These are phyloP conservation scores for Linyphia triangularis DNA, from an alignment of 2,888 invertebrate species.

Conservation along the genomic window DNA sequence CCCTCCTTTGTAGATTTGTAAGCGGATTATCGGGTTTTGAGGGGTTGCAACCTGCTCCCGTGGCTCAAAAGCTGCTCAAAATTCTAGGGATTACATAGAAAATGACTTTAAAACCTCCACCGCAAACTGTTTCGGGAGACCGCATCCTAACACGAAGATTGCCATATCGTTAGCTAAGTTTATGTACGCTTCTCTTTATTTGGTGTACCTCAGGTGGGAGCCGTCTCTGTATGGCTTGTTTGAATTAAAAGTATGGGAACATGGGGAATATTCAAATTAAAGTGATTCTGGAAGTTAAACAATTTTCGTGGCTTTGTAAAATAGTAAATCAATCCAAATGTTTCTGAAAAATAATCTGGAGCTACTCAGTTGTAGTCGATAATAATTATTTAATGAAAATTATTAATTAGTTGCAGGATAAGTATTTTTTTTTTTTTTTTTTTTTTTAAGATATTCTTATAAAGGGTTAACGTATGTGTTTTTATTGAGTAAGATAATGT, in stretches of 20 bases:
- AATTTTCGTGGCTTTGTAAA: background rate
- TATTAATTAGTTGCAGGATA: too few species aligned
- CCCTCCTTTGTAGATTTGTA: conserved; percentile 56
- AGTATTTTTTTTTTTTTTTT: too few species aligned
- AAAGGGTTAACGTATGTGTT: too few species aligned
- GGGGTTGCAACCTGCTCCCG: conserved; percentile 28
- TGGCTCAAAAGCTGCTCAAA: conserved; percentile 48
- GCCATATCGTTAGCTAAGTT: conserved; percentile 51
- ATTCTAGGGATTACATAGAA: conserved; percentile 64
- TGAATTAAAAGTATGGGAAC: background rate
- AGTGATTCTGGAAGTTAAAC: background rate
- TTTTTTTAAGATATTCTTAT: too few species aligned
- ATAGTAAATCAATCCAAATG: too few species aligned
- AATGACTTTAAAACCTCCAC: conserved; percentile 69
- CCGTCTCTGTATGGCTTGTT: background rate
- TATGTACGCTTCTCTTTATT: conserved; percentile 8
- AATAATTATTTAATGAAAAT: too few species aligned
- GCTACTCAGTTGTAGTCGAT: too few species aligned
- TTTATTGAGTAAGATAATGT: too few species aligned
- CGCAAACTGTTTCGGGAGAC: conserved; percentile 28
- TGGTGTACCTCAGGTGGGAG: background rate
- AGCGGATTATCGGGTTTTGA: conserved; percentile 44
- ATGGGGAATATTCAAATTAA: background rate
- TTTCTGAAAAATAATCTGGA: too few species aligned
- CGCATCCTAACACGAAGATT: background rate